phyloP scores from a whole-genome alignment of 2,888 invertebrate genomes.

The Pristionchus fissidentatus region DNA sequence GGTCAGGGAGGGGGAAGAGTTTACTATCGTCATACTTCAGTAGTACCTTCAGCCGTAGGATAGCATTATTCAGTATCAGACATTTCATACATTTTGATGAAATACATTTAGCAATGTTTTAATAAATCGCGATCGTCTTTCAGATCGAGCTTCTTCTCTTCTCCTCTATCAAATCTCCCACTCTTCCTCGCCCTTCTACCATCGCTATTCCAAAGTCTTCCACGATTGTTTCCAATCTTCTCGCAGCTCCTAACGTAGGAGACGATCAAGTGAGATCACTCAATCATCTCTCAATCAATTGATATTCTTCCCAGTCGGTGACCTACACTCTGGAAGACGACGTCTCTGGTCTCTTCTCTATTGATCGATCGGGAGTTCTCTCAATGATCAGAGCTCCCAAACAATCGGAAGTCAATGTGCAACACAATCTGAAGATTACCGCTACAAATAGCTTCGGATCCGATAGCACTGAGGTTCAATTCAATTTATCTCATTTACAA shows the following conservation, averaged over 20 bases:
- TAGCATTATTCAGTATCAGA: too few relatives aligned
- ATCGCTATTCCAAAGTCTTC: not conserved
- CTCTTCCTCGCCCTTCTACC: not conserved
- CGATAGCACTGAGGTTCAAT: not conserved
- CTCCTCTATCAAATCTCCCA: constrained; percentile 5
- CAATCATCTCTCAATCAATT: not conserved
- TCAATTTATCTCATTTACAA: too few relatives aligned
- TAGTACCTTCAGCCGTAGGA: too few relatives aligned
- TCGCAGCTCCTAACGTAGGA: constrained; percentile 3
- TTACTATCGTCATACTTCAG: too few relatives aligned
- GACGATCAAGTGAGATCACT: not conserved
- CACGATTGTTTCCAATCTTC: not conserved
- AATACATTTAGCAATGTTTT: not conserved
- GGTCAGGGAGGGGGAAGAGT: too few relatives aligned
- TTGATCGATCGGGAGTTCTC: not conserved
- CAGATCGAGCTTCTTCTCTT: constrained; percentile 31
- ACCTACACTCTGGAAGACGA: not conserved
- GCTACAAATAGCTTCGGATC: constrained; percentile 8
- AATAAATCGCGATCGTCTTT: not conserved
- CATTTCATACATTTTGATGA: too few relatives aligned
- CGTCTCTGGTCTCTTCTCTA: not conserved
- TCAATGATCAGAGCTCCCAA: not conserved
- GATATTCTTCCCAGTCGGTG: not conserved
- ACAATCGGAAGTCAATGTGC: not conserved
- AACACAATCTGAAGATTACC: constrained; percentile 14